phyloP scores from a whole-genome alignment of 2,797 vertebrate species.

The Enteromius radiatus region DNA sequence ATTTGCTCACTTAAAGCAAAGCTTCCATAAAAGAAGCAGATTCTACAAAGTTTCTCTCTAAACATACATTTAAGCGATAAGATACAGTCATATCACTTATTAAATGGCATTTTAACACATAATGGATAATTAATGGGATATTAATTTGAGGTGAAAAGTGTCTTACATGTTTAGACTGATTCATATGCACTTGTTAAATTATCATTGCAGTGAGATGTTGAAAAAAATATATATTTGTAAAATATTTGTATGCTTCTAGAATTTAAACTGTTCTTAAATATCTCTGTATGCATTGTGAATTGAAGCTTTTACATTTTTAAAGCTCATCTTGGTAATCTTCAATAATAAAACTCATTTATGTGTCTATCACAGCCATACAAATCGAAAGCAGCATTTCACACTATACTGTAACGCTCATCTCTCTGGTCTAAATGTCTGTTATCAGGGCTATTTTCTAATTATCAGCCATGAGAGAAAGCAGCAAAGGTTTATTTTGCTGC shows the following conservation, averaged over 20 bases:
- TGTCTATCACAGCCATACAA: neutral
- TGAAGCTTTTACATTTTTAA: neutral
- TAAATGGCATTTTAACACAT: neutral
- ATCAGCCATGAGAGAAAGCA: neutral
- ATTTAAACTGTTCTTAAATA: neutral
- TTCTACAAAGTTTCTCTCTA: no score
- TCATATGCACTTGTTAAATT: slow-evolving; percentile 11
- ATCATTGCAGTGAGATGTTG: neutral
- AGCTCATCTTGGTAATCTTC: neutral
- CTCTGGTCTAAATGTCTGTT: neutral
- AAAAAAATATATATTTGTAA: neutral
- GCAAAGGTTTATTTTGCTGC: slow-evolving; percentile 18
- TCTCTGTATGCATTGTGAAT: neutral
- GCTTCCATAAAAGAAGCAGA: no score
- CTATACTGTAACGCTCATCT: neutral
- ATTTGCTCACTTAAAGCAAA: neutral
- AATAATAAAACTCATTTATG: slow-evolving; percentile 13
- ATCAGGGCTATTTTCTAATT: neutral
- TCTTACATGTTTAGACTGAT: neutral
- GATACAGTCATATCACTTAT: no score
- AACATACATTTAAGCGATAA: neutral
- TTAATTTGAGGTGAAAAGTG: neutral
- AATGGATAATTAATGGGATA: neutral
- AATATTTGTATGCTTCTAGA: neutral
- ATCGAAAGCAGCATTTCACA: neutral